Evolutionary conservation across 2,888 invertebrate species (phyloP).

Genomic region (Dioctria rufipes): DNA sequence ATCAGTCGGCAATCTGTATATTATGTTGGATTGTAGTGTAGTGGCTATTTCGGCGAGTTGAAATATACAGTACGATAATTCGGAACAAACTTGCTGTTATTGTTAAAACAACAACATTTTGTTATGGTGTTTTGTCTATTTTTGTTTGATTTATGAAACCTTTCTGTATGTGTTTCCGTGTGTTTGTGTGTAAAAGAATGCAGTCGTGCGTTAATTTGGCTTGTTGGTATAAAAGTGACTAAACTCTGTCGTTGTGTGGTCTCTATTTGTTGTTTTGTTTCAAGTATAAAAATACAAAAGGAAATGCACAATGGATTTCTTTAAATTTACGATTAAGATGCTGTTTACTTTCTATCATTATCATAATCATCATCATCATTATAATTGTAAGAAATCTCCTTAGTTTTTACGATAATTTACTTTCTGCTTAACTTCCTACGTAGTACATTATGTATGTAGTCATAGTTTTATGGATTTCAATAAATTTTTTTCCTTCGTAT

Average conservation of each 20-base stretch:
- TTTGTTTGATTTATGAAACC: slow-evolving; percentile 17
- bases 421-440: background rate
- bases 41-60: slow-evolving; percentile 23
- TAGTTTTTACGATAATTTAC: slow-evolving; percentile 39
- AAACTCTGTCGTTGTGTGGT: no score
- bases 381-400: slow-evolving; percentile 37
- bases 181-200: slow-evolving; percentile 6
- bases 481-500: slow-evolving; percentile 35
- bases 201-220: background rate
- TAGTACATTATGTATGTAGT: slow-evolving; percentile 3
- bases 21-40: background rate
- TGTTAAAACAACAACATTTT: background rate
- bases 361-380: background rate
- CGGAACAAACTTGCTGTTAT: slow-evolving; percentile 15
- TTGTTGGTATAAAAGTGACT: no score
- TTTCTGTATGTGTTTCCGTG: background rate
- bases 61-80: background rate
- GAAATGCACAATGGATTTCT: slow-evolving; percentile 11
- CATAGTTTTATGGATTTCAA: background rate
- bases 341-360: slow-evolving; percentile 12
- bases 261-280: slow-evolving; percentile 2
- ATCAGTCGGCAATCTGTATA: background rate
- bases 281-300: slow-evolving; percentile 1
- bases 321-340: slow-evolving; percentile 24
- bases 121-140: background rate